phyloP scores from a whole-genome alignment of 2,797 vertebrate genomes.

The Myiotriccus ornatus region DNA sequence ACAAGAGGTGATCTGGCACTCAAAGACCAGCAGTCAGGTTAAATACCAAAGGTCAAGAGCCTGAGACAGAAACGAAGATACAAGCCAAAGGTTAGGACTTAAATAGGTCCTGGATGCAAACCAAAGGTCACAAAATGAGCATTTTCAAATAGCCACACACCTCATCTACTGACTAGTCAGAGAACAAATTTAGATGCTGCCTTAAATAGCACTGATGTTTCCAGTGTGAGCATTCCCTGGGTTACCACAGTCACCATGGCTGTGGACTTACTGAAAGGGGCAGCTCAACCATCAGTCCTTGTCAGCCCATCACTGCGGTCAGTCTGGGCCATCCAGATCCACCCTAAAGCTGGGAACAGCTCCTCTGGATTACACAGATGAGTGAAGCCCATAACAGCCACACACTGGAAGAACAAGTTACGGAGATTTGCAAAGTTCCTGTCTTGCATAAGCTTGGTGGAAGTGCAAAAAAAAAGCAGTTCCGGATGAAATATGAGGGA shows the following conservation, averaged over 20 bases:
- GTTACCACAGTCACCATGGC: not conserved
- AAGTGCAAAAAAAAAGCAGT: not conserved
- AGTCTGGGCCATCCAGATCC: not conserved
- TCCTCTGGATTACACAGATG: not conserved
- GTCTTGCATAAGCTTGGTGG: not conserved
- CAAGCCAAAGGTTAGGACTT: not conserved
- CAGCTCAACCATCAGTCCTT: not conserved
- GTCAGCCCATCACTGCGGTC: not conserved
- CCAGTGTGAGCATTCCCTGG: not conserved
- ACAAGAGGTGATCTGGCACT: not conserved
- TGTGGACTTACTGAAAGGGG: not conserved
- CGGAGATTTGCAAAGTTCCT: not conserved
- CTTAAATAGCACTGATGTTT: not conserved
- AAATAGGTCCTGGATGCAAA: not conserved
- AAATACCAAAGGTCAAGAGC: constrained; percentile 8
- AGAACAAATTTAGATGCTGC: not conserved
- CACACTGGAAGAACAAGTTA: not conserved
- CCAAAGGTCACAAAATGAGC: not conserved
- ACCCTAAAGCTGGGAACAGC: not conserved
- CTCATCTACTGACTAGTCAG: not conserved
- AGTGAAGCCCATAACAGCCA: not conserved
- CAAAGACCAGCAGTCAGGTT: not conserved
- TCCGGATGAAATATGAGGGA: not conserved
- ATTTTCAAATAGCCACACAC: not conserved
- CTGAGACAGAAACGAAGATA: not conserved